Evolutionary conservation across 2,797 vertebrate species (phyloP), one percentile per base, ranked within the genome.

Genomic region (Tokudaia tokunoshimensis): DNA sequence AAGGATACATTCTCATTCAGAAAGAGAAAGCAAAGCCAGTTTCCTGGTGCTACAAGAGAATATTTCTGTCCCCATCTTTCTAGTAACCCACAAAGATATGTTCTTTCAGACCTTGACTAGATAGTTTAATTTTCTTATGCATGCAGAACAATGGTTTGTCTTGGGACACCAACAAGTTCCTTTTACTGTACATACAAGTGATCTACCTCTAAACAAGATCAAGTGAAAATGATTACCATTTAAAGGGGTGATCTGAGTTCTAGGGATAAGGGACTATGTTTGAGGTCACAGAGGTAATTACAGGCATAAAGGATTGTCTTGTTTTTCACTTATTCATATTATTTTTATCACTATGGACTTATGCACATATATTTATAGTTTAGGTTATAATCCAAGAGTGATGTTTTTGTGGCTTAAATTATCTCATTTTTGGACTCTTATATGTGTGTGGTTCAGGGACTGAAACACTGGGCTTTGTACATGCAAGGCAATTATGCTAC

Each of bases 81-180:
- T 52, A 86, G 34, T 72, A 78, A 91, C 15, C 59, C 19, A 92
- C 34, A 70, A 89, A 86, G 52, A 75, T 8, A 41, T 81, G 85
- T 63, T 84, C n/a, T 94, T 75, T 47, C 44, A 76, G 34, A 41
- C 6, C 20, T 34, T 90, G 72, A 57, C 17, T 57, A 82, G 10
- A 74, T 78, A 24, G 29, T 67, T 94, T 96, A 74, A 78, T 95
- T 89, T 92, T 94, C 37, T 78, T 59, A 61, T 41, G 50, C 34
- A 87, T 87, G 34, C 22, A 70, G 57, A 72, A 34, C 34, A 55
- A 2, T 86, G 65, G 31, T 86, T 87, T 87, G 65, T 72, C 50
- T 87, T 72, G 84, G 63, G 20, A 70, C 7, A 55, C n/a, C 47
- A 70, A 12, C 19, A 72, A 55, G 22, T 72, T 72, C 20, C 4